phyloP scores from a whole-genome alignment of 1,140 invertebrate genomes.

The Acarapis woodi region DNA sequence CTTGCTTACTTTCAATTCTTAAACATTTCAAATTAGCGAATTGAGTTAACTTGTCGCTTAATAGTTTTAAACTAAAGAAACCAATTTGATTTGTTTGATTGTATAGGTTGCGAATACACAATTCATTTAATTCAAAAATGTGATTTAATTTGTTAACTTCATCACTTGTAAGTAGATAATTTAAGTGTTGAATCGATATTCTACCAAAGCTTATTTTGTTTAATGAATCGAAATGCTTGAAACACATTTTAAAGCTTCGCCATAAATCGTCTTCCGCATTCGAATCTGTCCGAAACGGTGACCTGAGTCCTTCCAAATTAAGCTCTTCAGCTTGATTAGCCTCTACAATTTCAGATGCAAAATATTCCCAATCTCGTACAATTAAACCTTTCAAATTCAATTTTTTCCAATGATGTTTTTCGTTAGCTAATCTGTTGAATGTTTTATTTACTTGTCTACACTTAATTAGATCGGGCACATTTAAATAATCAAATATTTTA shows the following conservation, averaged over 20 bases:
- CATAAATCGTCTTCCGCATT: conserved; percentile 1
- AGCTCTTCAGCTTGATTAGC: neutral
- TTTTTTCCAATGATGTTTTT: conserved; percentile 2
- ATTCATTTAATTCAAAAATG: too few relatives aligned
- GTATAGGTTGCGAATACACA: neutral
- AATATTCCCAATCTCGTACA: conserved; percentile 5
- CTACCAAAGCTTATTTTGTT: conserved; percentile 4
- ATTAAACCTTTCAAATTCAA: conserved; percentile 3
- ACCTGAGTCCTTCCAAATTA: conserved; percentile 5
- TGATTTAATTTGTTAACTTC: neutral
- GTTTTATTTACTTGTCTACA: conserved; percentile 1
- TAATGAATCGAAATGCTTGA: conserved; percentile 1
- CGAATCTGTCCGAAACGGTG: neutral
- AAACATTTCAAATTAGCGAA: neutral
- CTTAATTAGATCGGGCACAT: conserved; percentile 3
- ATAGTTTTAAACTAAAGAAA: neutral
- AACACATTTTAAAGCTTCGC: neutral
- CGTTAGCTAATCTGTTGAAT: conserved; percentile 2
- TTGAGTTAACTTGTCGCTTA: neutral
- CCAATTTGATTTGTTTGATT: neutral
- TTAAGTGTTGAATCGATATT: conserved; percentile 4
- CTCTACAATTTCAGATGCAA: conserved; percentile 1
- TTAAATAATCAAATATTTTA: conserved; percentile 4
- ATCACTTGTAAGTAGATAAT: neutral
- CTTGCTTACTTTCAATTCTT: neutral